phyloP scores from a whole-genome alignment of 37 sponge, comb jelly and placozoan species.

The Beroe forskalii region DNA sequence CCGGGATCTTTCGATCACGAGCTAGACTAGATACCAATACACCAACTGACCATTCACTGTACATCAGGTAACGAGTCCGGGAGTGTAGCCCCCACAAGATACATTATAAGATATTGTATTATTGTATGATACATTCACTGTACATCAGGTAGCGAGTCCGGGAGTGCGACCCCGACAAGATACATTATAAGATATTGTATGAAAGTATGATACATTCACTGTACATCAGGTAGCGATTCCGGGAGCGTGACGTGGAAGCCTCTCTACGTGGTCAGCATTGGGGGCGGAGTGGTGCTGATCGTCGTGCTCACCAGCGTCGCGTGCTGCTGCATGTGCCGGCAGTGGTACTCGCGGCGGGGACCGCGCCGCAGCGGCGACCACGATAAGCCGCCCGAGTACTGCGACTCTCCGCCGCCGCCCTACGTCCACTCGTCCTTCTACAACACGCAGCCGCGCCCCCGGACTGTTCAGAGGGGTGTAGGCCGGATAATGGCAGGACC shows the following conservation, averaged over 20 bases:
- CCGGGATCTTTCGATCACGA: no score
- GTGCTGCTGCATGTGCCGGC: constrained; percentile 21
- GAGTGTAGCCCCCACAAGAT: no score
- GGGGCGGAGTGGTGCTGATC: background rate
- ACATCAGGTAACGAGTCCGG: no score
- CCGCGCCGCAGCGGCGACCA: background rate
- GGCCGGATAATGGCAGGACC: background rate
- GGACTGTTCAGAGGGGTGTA: background rate
- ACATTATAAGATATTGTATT: no score
- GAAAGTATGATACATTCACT: no score
- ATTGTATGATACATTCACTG: no score
- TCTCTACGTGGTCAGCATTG: background rate
- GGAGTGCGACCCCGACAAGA: no score
- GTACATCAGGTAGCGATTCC: no score
- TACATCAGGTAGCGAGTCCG: no score
- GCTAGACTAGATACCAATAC: no score
- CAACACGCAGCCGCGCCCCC: background rate
- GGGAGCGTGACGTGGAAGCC: constrained; percentile 10
- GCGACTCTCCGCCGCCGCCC: constrained; percentile 38
- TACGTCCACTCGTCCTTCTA: constrained; percentile 35
- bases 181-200: no score
- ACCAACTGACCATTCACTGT: no score
- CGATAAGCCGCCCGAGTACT: constrained; percentile 32
- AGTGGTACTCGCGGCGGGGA: constrained; percentile 16
- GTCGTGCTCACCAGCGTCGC: constrained; percentile 13